Conservation (phyloP, 2,797 vertebrate genomes). For the Melanitta fusca region DNA sequence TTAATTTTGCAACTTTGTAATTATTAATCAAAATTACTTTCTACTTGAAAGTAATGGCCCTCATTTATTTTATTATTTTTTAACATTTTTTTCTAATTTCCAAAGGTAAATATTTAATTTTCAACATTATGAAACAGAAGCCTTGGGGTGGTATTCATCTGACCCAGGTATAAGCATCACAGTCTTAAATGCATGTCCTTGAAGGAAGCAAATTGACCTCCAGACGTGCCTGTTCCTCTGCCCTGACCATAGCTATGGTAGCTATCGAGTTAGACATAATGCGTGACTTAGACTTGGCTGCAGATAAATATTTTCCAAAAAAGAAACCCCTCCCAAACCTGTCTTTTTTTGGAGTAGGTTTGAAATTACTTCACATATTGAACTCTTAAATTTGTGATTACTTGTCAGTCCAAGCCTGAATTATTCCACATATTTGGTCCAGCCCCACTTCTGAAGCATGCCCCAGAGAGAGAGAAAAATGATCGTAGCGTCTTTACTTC, state of each 20-base stretch:
- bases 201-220: background rate
- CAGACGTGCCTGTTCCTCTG: background rate
- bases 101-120: background rate
- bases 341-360: background rate
- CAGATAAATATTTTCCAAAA: background rate
- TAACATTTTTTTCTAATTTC: background rate
- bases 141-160: background rate
- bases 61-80: background rate
- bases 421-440: background rate
- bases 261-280: background rate
- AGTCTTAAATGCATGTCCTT: background rate
- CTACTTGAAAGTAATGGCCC: background rate
- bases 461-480: background rate
- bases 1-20: background rate
- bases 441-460: background rate
- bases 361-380: conserved; percentile 29
- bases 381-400: conserved; percentile 19
- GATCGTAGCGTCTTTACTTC: background rate
- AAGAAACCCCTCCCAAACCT: background rate
- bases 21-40: background rate
- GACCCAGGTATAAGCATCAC: background rate
- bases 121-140: background rate
- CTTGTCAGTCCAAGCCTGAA: conserved; percentile 11
- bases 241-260: background rate
- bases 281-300: background rate